These are phyloP conservation scores for Clarias laeviceps DNA, from an alignment of 2,797 vertebrate species.

Conservation along the genomic window DNA sequence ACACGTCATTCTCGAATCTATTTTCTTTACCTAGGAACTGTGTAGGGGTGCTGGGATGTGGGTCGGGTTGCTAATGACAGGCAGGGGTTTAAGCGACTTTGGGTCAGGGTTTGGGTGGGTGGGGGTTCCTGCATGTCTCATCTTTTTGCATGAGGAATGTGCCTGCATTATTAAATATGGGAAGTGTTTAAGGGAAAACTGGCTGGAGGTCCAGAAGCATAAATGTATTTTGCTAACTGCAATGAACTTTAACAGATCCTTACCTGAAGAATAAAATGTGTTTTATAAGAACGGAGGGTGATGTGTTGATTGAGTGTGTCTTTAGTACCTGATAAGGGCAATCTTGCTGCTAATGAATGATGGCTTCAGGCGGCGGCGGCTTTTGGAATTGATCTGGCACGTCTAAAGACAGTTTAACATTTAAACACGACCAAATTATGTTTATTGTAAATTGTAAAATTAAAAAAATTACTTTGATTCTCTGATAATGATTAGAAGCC, in stretches of 20 bases:
- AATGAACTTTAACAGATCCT: slow-evolving; percentile 71
- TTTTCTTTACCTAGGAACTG: slow-evolving; percentile 64
- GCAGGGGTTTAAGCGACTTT: slow-evolving; percentile 21
- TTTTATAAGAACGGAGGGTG: slow-evolving; percentile 69
- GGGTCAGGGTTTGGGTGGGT: slow-evolving; percentile 16
- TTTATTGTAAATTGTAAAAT: background rate
- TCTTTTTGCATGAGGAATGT: slow-evolving; percentile 79
- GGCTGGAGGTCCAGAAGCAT: slow-evolving; percentile 50
- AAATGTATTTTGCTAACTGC: slow-evolving; percentile 78
- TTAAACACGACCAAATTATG: background rate
- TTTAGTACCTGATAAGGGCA: background rate
- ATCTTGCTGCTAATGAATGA: background rate
- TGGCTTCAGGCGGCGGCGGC: background rate
- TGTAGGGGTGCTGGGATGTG: slow-evolving; percentile 19
- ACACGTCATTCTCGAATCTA: slow-evolving; percentile 57
- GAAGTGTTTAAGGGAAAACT: slow-evolving; percentile 20
- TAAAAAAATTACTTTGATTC: too few species aligned
- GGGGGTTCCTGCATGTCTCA: slow-evolving; percentile 73
- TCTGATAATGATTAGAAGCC: background rate
- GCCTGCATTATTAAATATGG: slow-evolving; percentile 68
- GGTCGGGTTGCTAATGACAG: background rate
- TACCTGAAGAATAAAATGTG: slow-evolving; percentile 71
- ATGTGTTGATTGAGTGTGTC: slow-evolving; percentile 50
- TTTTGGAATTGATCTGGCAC: background rate
- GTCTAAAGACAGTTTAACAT: background rate